Conservation (phyloP, 2,113 vertebrate species). For the Dromiciops gliroides region DNA sequence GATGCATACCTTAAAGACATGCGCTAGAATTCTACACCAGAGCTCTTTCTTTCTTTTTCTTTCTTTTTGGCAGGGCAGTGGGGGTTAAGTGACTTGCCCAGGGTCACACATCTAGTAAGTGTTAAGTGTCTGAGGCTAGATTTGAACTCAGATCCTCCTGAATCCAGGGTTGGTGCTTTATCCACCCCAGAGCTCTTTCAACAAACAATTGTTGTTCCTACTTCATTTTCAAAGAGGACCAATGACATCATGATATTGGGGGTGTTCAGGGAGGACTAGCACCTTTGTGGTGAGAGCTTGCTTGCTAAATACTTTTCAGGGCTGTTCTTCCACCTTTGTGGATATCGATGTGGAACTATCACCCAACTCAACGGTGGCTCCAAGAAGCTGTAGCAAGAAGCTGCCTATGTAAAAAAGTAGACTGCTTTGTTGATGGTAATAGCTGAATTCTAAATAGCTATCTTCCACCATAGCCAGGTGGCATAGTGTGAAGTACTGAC, state of each 20-base stretch:
- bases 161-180: too few species aligned
- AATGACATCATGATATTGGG: not conserved
- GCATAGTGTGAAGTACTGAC: slow-evolving; percentile 35
- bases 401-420: not conserved
- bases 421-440: not conserved
- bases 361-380: not conserved
- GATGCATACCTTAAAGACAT: not conserved
- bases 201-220: not conserved
- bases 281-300: not conserved
- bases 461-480: slow-evolving; percentile 13
- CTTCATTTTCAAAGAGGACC: not conserved
- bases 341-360: not conserved
- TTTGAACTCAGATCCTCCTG: too few species aligned
- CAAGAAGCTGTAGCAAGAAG: not conserved
- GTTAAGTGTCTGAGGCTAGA: too few species aligned
- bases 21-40: not conserved
- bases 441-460: not conserved
- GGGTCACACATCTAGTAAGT: too few species aligned
- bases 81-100: too few species aligned
- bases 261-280: not conserved
- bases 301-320: too few species aligned
- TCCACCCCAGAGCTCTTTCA: not conserved
- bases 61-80: too few species aligned
- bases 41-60: too few species aligned
- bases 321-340: not conserved